Evolutionary conservation across 2,888 invertebrate species (phyloP), one percentile per base, ranked within the genome.

Genomic region (Synergus itoensis): DNA sequence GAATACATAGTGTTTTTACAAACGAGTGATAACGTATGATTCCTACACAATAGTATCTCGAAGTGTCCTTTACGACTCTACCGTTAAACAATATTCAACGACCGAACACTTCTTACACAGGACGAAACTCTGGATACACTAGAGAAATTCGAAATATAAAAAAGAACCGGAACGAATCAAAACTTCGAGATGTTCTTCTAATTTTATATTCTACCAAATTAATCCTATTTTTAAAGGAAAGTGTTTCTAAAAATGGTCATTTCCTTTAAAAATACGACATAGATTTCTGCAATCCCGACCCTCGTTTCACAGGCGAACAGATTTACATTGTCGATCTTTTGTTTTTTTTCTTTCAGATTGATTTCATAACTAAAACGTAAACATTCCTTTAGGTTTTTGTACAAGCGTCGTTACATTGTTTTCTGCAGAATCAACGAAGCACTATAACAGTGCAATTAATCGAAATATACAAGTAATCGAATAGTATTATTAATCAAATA

Each of bases 301-400:
- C 53, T 36, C 28, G n/a, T 53, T 67, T 16, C 53, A 73, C 73
- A 73, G 53, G 73, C 73, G 36, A 73, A 73, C 73, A 73, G 53
- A 73, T 73, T 78, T 76, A 62, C 53, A 75, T 48, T 67, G 36
- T 64, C 65, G 73, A 76, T 80, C 57, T 77, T 69, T 73, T n/a
- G n/a, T n/a, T 28, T 73, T 76, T 48, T 45, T 69, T 28, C 53
- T 63, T 48, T 77, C 28, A 65, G 67, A 36, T 60, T 77, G 76
- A 73, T 73, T 63, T 41, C 57, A 69, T 64, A 65, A 67, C 64
- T 77, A 64, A 41, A 53, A 41, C 64, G 60, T 48, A n/a, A 57
- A 67, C n/a, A 60, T 69, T 28, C 4, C 41, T 48, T 53, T n/a
- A 36, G 36, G 11, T 28, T 78, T 69, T 63, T 75, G 40, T 62